Evolutionary conservation across 92 coral and sea anemone genomes (phyloP).

Genomic region (Diadumene lineata): DNA sequence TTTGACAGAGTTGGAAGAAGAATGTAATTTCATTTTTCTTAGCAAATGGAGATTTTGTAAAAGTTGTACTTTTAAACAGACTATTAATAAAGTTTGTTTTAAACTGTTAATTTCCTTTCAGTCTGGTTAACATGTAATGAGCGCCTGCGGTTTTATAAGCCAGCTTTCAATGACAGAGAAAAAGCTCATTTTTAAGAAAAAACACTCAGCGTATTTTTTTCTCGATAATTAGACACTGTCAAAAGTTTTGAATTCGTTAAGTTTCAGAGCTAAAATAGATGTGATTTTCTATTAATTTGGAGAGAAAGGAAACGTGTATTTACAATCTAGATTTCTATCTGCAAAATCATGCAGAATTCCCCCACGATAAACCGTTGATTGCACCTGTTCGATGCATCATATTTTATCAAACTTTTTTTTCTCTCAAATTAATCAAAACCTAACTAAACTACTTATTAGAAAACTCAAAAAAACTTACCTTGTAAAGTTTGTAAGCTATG

Average conservation of each 20-base stretch:
- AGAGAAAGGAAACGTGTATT: background rate
- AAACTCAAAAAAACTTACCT: constrained; percentile 62
- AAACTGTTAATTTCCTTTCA: background rate
- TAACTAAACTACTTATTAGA: background rate
- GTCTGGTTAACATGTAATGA: background rate
- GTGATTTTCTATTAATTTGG: no score
- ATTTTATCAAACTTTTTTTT: background rate
- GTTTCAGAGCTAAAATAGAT: no score
- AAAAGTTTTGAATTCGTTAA: no score
- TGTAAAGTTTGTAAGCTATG: constrained; percentile 73
- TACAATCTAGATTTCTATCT: constrained; percentile 4
- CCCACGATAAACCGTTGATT: constrained; percentile 5
- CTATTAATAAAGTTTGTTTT: background rate
- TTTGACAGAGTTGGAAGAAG: no score
- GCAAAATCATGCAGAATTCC: background rate
- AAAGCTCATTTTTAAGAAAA: no score
- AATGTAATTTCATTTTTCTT: no score
- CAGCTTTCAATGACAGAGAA: background rate
- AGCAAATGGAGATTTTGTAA: no score
- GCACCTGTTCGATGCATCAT: constrained; percentile 4
- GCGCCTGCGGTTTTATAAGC: background rate
- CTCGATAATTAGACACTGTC: no score
- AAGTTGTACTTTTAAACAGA: no score
- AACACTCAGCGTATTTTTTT: no score
- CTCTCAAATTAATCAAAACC: background rate